Base-by-base conservation (phyloP, 2,113 vertebrate species). In the Archilochus colubris region DNA sequence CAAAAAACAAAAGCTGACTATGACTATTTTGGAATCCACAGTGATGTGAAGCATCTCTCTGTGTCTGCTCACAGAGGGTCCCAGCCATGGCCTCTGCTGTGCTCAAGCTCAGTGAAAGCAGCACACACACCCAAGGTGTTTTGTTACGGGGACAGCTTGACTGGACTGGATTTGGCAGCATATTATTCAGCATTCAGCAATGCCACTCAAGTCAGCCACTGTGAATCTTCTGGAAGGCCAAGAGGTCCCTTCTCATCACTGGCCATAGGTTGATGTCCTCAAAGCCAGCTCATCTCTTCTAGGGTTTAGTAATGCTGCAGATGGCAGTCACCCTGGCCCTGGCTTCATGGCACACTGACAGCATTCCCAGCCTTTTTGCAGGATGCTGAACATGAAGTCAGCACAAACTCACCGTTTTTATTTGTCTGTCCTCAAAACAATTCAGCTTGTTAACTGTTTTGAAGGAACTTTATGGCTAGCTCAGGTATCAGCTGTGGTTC, bases 41-140 rank as follows among this genome's bases (percentile, higher is more conserved):
- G 2, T 0, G 2, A 48, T 28, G 21, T 1, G 1, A 81, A 57
- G n/a, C 1, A 1, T 75, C 28, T n/a, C 23, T 48, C 82, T 59
- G 33, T 53, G 24, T 85, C 43, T 82, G n/a, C 43, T 80, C 70
- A 62, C 43, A 55, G 66, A 1, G 0, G 15, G 63, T 82, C 50
- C 80, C 55, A 48, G 43, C 51, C 70, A 18, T 2, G 16, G 33
- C 28, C 38, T 70, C 59, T 53, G 30, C 55, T 70, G 17, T 1
- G 2, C 31, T 73, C 46, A 28, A 68, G 43, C 6, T 14, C 30
- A 74, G 19, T 2, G 30, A 77, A 75, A 75, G n/a, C 44, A 79
- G 30, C 36, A 51, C 40, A 73, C 38, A 73, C 38, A 38, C 22
- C 30, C 31, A 19, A 21, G 14, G 50, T 73, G 30, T 57, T 90